Evolutionary conservation across 1,140 invertebrate genomes (phyloP).

Genomic region (Mizuhopecten yessoensis): DNA sequence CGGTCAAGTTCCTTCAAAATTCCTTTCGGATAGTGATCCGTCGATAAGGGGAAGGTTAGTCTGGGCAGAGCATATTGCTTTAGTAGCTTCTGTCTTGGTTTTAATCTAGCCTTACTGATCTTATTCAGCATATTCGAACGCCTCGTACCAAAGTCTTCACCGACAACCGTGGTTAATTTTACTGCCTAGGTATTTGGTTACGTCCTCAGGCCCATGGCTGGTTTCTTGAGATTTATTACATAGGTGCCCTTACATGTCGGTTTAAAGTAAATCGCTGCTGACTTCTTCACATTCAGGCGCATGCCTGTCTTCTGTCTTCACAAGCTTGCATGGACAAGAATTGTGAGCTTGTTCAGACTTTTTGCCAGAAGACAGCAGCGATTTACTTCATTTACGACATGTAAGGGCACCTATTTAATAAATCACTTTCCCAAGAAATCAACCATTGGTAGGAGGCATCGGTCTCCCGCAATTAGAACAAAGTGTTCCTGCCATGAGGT

Average conservation of each 20-base stretch:
- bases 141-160: background rate
- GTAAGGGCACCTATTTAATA: conserved; percentile 9
- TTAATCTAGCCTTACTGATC: background rate
- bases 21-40: conserved; percentile 40
- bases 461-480: too few relatives aligned
- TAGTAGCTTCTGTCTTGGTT: conserved; percentile 41
- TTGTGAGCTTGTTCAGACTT: too few relatives aligned
- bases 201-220: background rate
- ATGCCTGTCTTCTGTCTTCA: too few relatives aligned
- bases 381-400: conserved; percentile 51
- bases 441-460: background rate
- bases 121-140: background rate
- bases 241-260: conserved; percentile 42
- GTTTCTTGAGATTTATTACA: conserved; percentile 46
- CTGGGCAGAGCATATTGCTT: conserved; percentile 49
- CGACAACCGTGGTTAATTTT: conserved; percentile 45
- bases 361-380: too few relatives aligned
- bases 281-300: too few relatives aligned
- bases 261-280: conserved; percentile 50
- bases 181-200: conserved; percentile 57
- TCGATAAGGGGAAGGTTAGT: conserved; percentile 42
- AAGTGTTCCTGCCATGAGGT: too few relatives aligned
- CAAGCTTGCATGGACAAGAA: too few relatives aligned
- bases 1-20: conserved; percentile 43
- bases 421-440: conserved; percentile 51